Conservation (phyloP, 2,113 vertebrate species). For the Solenodon paradoxus region DNA sequence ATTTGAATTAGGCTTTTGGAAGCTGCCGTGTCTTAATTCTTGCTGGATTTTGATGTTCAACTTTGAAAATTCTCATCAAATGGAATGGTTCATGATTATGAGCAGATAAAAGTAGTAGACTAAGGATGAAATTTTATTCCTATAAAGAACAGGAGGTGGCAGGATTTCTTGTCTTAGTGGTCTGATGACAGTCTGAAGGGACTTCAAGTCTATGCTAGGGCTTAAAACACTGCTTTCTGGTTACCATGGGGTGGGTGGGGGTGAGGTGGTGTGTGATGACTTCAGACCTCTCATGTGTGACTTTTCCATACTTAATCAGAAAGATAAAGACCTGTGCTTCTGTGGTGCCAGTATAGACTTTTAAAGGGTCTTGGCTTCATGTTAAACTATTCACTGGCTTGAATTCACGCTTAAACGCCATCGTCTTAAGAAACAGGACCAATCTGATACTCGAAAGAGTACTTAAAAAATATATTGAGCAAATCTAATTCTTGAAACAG, state of each 20-base stretch:
- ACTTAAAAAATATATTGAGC: neutral
- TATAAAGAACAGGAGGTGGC: neutral
- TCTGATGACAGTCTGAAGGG: neutral
- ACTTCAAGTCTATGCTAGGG: neutral
- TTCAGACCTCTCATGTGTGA: neutral
- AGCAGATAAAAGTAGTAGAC: neutral
- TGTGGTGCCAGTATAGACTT: neutral
- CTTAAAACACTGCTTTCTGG: neutral
- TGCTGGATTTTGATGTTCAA: conserved; percentile 37
- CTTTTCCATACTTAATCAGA: neutral
- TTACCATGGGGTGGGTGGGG: neutral
- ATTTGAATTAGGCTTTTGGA: conserved; percentile 37
- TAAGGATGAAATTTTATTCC: neutral
- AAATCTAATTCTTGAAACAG: neutral
- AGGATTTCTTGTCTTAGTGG: neutral
- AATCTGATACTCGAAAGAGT: conserved; percentile 24
- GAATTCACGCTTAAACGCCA: neutral
- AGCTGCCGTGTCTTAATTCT: conserved; percentile 31
- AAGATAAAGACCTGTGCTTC: neutral
- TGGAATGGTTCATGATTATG: neutral
- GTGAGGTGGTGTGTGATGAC: neutral
- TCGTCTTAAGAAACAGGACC: neutral
- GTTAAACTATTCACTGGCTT: neutral
- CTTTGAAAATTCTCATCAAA: conserved; percentile 18
- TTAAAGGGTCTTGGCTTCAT: neutral